phyloP scores from a whole-genome alignment of 1,140 invertebrate genomes.

The Calephelis nemesis region DNA sequence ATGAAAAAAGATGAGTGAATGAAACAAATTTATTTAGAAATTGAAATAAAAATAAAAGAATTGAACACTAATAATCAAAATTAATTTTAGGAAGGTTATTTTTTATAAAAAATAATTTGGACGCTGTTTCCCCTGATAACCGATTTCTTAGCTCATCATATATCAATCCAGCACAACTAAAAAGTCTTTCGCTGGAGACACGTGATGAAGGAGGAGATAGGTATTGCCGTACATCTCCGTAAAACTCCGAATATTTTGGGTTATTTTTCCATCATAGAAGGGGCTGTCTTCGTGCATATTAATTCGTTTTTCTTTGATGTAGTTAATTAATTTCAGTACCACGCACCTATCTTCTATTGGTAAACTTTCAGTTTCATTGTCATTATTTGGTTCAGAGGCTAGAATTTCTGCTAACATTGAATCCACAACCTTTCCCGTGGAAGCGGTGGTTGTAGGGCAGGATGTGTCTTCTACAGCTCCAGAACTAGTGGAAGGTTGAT shows the following conservation, averaged over 20 bases:
- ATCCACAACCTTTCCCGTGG: constrained; percentile 10
- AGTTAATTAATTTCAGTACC: constrained; percentile 20
- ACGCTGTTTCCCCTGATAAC: too few species aligned
- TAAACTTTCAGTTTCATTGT: constrained; percentile 10
- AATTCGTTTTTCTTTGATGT: constrained; percentile 17
- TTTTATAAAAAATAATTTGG: too few species aligned
- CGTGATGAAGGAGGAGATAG: constrained; percentile 6
- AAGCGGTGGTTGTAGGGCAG: constrained; percentile 8
- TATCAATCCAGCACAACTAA: too few species aligned
- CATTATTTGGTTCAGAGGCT: constrained; percentile 14
- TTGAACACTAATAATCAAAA: too few species aligned
- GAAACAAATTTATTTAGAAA: too few species aligned
- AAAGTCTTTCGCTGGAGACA: constrained; percentile 6
- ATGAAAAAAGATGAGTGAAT: too few species aligned
- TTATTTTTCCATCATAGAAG: constrained; percentile 22
- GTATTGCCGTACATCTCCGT: constrained; percentile 14
- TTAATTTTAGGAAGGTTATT: too few species aligned
- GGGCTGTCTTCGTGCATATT: constrained; percentile 19
- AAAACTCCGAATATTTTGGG: constrained; percentile 17
- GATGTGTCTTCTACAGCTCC: constrained; percentile 5
- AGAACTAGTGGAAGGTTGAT: constrained; percentile 15
- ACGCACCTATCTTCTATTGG: constrained; percentile 11
- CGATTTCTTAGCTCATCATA: too few species aligned
- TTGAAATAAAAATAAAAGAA: too few species aligned
- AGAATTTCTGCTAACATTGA: constrained; percentile 18